Percentiles rank a stretch among this genome's conserved stretches.
Conservation (phyloP, 2,797 vertebrate species). For the Australoheros facetus region DNA sequence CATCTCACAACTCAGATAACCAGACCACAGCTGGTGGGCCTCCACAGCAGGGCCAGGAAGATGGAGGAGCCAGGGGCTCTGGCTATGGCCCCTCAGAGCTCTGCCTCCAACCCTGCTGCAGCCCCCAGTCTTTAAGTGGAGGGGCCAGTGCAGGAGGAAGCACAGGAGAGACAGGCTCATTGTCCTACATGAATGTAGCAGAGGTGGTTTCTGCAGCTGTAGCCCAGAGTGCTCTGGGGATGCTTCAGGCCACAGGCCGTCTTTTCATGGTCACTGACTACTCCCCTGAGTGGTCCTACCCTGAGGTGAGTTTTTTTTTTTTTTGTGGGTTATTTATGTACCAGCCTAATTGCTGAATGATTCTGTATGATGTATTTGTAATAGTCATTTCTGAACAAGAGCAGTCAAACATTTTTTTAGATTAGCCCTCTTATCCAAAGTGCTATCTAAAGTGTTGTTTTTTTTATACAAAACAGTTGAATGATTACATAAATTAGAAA, state of each 20-base stretch:
- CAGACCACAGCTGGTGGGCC: constrained; percentile 71
- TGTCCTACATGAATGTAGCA: constrained; percentile 98
- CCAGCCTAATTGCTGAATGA: not conserved
- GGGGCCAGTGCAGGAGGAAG: constrained; percentile 80
- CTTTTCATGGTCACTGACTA: constrained; percentile 99
- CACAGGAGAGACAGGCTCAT: constrained; percentile 85
- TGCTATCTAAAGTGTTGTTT: not conserved
- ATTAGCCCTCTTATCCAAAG: not conserved
- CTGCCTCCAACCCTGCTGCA: constrained; percentile 95
- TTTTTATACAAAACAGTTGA: not conserved
- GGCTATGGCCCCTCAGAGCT: constrained; percentile 92
- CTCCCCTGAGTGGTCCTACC: constrained; percentile 99
- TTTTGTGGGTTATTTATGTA: not conserved
- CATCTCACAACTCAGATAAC: constrained; percentile 75
- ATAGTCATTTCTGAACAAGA: not conserved
- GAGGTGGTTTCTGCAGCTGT: constrained; percentile 95
- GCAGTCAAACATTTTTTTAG: not conserved
- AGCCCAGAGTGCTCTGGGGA: constrained; percentile 90
- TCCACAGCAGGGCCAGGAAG: constrained; percentile 91
- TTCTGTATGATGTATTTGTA: not conserved
- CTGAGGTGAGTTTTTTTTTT: constrained; percentile 86
- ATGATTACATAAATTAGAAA: not conserved
- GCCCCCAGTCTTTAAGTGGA: constrained; percentile 88
- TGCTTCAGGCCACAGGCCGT: constrained; percentile 95
- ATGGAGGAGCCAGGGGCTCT: constrained; percentile 84